phyloP scores from a whole-genome alignment of 2,888 invertebrate genomes.

The Eucriotettix oculatus region DNA sequence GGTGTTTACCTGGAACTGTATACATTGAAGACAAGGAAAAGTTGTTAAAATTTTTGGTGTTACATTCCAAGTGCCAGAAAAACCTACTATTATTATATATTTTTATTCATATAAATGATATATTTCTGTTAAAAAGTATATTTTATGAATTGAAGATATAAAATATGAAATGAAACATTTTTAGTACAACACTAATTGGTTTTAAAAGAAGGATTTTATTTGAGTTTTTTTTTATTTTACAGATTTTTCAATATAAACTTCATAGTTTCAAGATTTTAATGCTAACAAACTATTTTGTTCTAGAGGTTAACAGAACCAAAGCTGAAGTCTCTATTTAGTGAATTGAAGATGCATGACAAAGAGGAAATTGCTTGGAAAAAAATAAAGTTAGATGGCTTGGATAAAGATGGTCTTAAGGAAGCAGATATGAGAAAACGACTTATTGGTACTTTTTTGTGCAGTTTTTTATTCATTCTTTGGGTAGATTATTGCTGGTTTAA shows the following conservation, averaged over 20 bases:
- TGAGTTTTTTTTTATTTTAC: neutral
- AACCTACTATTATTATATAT: too few relatives aligned
- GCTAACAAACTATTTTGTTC: neutral
- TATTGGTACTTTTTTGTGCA: slow-evolving; percentile 31
- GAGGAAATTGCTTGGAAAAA: slow-evolving; percentile 76
- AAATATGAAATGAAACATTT: too few relatives aligned
- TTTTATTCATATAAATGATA: too few relatives aligned
- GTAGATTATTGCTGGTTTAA: too few relatives aligned
- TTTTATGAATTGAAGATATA: too few relatives aligned
- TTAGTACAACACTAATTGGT: too few relatives aligned
- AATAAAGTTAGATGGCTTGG: slow-evolving; percentile 62
- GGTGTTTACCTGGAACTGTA: too few relatives aligned
- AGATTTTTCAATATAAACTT: slow-evolving; percentile 11
- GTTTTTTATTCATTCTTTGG: neutral
- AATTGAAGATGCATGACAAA: slow-evolving; percentile 82
- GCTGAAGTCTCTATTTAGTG: slow-evolving; percentile 70
- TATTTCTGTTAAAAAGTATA: too few relatives aligned
- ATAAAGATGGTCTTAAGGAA: slow-evolving; percentile 73
- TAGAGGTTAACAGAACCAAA: slow-evolving; percentile 71
- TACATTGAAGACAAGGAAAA: too few relatives aligned
- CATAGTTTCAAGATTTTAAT: too few relatives aligned
- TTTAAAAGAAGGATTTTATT: neutral
- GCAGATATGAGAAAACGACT: slow-evolving; percentile 64
- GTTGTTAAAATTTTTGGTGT: too few relatives aligned
- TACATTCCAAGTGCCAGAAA: too few relatives aligned